Evolutionary conservation across 2,797 vertebrate species (phyloP), one percentile per base, ranked within the genome.

Genomic region (Anabacerthia variegaticeps): DNA sequence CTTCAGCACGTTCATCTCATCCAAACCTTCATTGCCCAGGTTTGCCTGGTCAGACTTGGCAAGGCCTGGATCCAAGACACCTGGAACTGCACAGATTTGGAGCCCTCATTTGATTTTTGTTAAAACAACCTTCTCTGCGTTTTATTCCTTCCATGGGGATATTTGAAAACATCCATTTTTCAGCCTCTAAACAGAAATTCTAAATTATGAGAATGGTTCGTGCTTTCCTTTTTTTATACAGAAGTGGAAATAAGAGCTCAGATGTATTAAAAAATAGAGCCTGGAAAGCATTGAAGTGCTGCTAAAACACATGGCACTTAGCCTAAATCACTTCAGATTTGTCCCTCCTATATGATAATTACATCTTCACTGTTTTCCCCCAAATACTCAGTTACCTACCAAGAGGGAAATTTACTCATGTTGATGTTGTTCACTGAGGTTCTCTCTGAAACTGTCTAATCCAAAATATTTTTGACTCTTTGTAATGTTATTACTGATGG

Each of bases 331-430:
- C 9, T 72, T 61, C 63, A 74, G 26, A 46, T 76, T 54, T 82
- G 46, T 8, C 24, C 20, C 14, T 54, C 0, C 0, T 8, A 14
- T 19, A 34, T 44, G 18, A 17, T 23, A 52, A 36, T 21, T 19
- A 9, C 22, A 56, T 56, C 10, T 61, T 79, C 51, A 17, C 9
- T 54, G 7, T 20, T 76, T 72, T 17, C 19, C 10, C 11, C 19
- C 4, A 36, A 56, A 46, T 30, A 14, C 3, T 32, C 34, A 14
- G 4, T 34, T 20, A 51, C 9, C 3, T 52, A 71, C 18, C 30
- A 49, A 15, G 21, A 69, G 2, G 9, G 2, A 69, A 74, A 72
- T 87, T 89, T 56, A 13, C 52, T 1, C 6, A 5, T 26, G 16
- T 27, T 84, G 51, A 28, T 28, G 17, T 65, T 55, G 22, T 21